These are phyloP conservation scores for Pilophorus perplexus DNA, from an alignment of 2,888 invertebrate genomes.

Conservation along the genomic window DNA sequence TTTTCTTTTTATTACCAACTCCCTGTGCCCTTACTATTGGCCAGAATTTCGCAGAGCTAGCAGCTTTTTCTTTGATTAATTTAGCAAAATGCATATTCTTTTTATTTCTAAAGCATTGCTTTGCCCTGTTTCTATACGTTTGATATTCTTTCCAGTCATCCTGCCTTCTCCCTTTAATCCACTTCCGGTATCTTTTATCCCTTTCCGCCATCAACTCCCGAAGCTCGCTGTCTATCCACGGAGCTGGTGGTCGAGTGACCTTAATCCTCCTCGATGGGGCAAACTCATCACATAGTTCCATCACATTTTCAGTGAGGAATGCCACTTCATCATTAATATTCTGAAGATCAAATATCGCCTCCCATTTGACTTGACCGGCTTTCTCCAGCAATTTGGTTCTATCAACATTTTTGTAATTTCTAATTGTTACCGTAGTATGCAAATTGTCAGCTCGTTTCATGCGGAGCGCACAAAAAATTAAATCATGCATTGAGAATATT, in stretches of 20 bases:
- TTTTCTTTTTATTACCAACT: not conserved
- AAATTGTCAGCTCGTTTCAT: not conserved
- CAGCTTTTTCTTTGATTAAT: not conserved
- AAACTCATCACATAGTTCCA: conserved; percentile 7
- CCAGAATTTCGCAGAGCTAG: not conserved
- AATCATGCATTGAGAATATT: not conserved
- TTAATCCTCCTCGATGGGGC: not conserved
- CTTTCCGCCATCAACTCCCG: not conserved
- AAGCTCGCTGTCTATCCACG: conserved; percentile 3
- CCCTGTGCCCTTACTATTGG: conserved; percentile 1
- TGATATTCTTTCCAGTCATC: not conserved
- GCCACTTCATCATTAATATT: conserved; percentile 3
- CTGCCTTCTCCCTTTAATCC: not conserved
- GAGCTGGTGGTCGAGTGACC: conserved; percentile 2
- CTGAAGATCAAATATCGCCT: not conserved
- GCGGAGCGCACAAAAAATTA: not conserved
- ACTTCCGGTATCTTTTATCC: not conserved
- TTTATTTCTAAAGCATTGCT: not conserved
- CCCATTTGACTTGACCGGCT: not conserved
- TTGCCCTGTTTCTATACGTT: not conserved
- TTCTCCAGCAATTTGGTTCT: not conserved
- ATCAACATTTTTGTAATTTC: not conserved
- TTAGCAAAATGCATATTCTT: conserved; percentile 6
- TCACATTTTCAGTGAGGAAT: not conserved
- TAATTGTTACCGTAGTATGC: not conserved